These are phyloP conservation scores for Pterocles gutturalis DNA, from an alignment of 2,113 vertebrate genomes.

Conservation along the genomic window DNA sequence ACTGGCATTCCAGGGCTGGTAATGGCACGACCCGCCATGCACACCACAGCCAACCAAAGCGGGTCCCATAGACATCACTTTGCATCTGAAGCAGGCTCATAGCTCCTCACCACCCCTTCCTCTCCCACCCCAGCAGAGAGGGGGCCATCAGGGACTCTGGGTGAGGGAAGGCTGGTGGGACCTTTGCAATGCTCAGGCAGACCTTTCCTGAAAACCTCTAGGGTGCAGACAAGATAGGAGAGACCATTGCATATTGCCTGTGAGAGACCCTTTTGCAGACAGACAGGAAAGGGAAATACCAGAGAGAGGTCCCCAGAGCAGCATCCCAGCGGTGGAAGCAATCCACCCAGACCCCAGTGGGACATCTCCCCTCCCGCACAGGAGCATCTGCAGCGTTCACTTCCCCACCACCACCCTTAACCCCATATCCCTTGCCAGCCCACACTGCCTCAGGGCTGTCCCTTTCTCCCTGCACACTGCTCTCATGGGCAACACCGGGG, in stretches of 20 bases:
- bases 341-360: rapidly evolving
- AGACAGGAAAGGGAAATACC: background rate
- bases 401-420: background rate
- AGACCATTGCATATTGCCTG: background rate
- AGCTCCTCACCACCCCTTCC: background rate
- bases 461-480: background rate
- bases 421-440: rapidly evolving
- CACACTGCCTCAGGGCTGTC: rapidly evolving
- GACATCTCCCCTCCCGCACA: rapidly evolving
- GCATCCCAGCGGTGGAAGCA: background rate
- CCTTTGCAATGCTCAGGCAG: background rate
- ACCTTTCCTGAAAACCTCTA: background rate
- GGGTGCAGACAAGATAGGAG: background rate
- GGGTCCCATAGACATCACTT: background rate
- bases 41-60: background rate
- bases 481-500: rapidly evolving
- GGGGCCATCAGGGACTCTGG: rapidly evolving
- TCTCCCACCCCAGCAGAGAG: background rate
- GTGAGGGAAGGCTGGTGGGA: background rate
- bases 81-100: background rate
- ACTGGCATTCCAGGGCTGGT: background rate
- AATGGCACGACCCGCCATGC: background rate
- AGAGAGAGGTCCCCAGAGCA: background rate
- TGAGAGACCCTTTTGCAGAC: background rate
- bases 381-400: background rate